These are phyloP conservation scores for Vidua chalybeata DNA, from an alignment of 2,113 vertebrate genomes.

Conservation along the genomic window DNA sequence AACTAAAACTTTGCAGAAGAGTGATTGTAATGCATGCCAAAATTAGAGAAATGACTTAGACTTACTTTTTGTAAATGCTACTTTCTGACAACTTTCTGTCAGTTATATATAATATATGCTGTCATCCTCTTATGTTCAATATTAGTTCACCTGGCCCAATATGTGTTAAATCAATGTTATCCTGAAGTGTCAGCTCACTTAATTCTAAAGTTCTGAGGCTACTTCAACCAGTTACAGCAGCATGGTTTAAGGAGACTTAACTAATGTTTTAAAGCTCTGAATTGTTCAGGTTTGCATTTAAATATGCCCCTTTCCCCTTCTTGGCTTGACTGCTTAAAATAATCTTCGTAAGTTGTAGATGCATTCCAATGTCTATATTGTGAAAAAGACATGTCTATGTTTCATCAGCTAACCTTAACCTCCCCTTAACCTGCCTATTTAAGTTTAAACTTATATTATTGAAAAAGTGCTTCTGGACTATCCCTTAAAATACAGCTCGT, in stretches of 20 bases:
- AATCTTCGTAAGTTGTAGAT: neutral
- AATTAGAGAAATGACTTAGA: neutral
- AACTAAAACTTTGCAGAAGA: neutral
- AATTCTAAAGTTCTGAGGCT: neutral
- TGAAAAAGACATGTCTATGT: neutral
- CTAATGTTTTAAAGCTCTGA: neutral
- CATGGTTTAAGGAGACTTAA: neutral
- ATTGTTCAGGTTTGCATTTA: neutral
- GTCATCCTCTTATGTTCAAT: neutral
- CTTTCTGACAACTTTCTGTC: neutral
- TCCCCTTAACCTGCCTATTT: neutral
- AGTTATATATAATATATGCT: neutral
- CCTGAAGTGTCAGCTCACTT: neutral
- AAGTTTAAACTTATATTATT: neutral
- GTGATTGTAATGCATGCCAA: neutral
- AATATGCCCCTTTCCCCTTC: neutral
- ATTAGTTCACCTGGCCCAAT: neutral
- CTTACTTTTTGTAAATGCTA: neutral
- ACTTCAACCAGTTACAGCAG: neutral
- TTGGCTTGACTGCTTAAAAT: neutral
- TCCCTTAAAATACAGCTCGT: neutral
- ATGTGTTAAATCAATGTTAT: neutral
- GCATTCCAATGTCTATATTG: neutral
- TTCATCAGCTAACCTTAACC: neutral
- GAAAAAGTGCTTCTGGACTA: neutral